Conservation (phyloP, 2,113 vertebrate species). For the Toxotes chatareus region DNA sequence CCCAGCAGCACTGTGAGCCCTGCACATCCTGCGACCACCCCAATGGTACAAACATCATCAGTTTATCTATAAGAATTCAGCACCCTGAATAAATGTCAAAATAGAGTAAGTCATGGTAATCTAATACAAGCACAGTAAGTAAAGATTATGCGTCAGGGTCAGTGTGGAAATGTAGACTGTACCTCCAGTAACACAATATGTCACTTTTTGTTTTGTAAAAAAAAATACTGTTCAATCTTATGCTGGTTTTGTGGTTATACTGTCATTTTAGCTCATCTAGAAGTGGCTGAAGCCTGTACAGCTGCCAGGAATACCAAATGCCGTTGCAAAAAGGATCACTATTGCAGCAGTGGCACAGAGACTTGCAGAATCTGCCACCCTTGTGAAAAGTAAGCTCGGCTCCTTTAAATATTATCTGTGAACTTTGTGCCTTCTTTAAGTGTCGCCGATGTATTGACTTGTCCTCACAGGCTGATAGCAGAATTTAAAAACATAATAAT, state of each 20-base stretch:
- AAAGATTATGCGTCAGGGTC: not conserved
- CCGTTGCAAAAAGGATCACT: slow-evolving; percentile 64
- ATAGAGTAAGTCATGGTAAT: not conserved
- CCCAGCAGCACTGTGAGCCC: rapidly evolving
- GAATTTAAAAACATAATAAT: not conserved
- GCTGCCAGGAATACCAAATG: slow-evolving; percentile 44
- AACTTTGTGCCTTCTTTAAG: not conserved
- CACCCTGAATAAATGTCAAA: not conserved
- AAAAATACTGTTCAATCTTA: not conserved
- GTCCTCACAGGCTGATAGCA: not conserved
- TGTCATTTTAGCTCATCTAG: slow-evolving; percentile 60
- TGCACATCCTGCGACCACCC: slow-evolving; percentile 63
- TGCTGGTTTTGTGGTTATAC: not conserved
- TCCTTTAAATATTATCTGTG: not conserved
- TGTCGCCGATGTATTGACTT: not conserved
- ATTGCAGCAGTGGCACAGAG: slow-evolving; percentile 26
- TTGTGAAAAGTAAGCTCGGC: slow-evolving; percentile 71
- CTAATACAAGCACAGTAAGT: not conserved
- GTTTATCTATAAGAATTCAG: not conserved
- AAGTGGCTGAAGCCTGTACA: slow-evolving; percentile 15
- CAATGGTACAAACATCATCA: slow-evolving; percentile 58
- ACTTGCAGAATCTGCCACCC: slow-evolving; percentile 48
- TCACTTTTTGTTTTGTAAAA: not conserved
- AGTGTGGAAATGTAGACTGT: not conserved
- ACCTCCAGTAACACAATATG: not conserved